These are phyloP conservation scores for Rhinoptilus africanus DNA, from an alignment of 2,113 vertebrate species.

Conservation along the genomic window DNA sequence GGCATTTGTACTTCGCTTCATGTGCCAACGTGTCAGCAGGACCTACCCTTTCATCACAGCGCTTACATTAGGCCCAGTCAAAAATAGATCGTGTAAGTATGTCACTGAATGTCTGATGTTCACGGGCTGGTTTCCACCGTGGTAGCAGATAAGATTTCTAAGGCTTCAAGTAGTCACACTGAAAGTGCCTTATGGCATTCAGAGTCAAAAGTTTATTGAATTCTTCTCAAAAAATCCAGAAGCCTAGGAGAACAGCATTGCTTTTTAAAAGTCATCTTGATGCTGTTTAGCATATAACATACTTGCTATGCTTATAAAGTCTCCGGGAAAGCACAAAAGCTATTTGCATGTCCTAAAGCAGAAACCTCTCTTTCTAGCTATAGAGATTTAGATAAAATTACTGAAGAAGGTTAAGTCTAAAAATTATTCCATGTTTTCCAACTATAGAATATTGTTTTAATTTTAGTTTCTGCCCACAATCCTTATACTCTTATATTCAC, in stretches of 20 bases:
- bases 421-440: background rate
- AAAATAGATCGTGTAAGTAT: background rate
- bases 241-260: background rate
- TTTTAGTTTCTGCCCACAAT: background rate
- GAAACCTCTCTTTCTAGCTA: background rate
- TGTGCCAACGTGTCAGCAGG: background rate
- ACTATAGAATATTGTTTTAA: background rate
- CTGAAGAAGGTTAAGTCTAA: background rate
- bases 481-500: no score
- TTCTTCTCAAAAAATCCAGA: background rate
- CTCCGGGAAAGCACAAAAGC: background rate
- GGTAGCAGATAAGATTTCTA: background rate
- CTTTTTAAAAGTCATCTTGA: background rate
- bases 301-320: background rate
- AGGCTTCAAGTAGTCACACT: background rate
- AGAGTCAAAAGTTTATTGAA: background rate
- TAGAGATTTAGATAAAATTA: background rate
- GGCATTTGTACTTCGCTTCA: background rate
- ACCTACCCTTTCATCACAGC: background rate
- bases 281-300: background rate
- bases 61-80: background rate
- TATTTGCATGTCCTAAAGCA: background rate
- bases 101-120: background rate
- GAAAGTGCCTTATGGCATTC: background rate
- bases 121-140: background rate